phyloP scores from a whole-genome alignment of 92 coral and sea anemone genomes.

The Epizoanthus scotinus region DNA sequence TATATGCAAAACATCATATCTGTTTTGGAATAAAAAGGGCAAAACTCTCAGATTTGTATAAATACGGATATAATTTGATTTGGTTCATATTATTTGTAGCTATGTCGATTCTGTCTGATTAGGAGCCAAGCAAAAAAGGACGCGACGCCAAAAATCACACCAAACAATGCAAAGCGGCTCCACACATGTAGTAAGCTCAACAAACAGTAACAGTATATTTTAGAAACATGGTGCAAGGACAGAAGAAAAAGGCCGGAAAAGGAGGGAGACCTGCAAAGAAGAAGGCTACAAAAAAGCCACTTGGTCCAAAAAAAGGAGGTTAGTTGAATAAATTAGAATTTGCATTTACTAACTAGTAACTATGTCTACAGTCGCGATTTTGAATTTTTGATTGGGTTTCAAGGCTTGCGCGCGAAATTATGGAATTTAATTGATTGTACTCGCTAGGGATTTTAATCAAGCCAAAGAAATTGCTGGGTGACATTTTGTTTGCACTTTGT shows the following conservation, averaged over 20 bases:
- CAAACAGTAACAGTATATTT: too few species aligned
- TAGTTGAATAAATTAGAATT: conserved; percentile 1
- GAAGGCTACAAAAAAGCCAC: conserved; percentile 75
- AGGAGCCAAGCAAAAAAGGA: conserved; percentile 5
- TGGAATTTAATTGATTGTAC: neutral
- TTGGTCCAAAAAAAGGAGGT: conserved; percentile 96
- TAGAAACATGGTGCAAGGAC: conserved; percentile 86
- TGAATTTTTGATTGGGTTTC: neutral
- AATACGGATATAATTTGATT: neutral
- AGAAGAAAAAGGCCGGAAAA: conserved; percentile 66
- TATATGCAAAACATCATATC: neutral
- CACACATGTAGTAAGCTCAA: too few species aligned
- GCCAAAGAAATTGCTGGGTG: too few species aligned
- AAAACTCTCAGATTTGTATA: too few species aligned
- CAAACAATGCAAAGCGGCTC: conserved; percentile 12
- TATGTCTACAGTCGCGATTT: too few species aligned
- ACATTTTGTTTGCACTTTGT: too few species aligned
- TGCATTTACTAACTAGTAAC: neutral
- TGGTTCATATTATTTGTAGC: neutral
- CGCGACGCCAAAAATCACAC: conserved; percentile 34
- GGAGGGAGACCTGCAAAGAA: conserved; percentile 57
- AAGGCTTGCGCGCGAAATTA: conserved; percentile 2
- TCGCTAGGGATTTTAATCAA: too few species aligned
- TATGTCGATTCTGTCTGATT: neutral
- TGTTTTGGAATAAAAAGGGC: neutral